Percentiles rank a stretch among this genome's conserved stretches.
Conservation (phyloP, 2,797 vertebrate genomes). For the Bryconaethiops microstoma region DNA sequence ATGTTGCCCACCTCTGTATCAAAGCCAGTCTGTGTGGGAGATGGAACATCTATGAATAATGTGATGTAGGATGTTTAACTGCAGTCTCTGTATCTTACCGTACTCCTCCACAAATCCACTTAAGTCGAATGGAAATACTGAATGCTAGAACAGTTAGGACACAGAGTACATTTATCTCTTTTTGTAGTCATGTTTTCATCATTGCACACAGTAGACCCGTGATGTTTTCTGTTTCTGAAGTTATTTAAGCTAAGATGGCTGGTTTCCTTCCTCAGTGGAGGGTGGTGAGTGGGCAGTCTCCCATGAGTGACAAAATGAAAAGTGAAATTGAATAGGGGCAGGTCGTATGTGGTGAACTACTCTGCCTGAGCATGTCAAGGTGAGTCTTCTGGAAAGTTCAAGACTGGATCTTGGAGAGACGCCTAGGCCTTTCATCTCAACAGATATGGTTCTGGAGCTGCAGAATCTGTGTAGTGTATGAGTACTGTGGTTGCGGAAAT, state of each 20-base stretch:
- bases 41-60: constrained; percentile 30
- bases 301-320: constrained; percentile 9
- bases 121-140: not conserved
- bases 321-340: constrained; percentile 19
- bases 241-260: not conserved
- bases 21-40: constrained; percentile 19
- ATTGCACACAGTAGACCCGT: not conserved
- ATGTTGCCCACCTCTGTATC: not conserved
- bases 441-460: not conserved
- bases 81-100: not conserved
- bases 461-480: not conserved
- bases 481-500: not conserved
- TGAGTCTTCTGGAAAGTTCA: constrained; percentile 23
- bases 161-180: no score
- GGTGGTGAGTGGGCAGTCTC: not conserved
- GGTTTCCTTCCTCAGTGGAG: not conserved
- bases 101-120: constrained; percentile 14
- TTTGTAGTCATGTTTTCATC: not conserved
- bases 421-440: not conserved
- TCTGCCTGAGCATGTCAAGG: constrained; percentile 24
- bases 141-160: not conserved
- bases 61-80: constrained; percentile 32
- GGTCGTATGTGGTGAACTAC: not conserved
- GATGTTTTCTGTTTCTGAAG: not conserved
- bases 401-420: not conserved